A percentile compares a stretch with the other conserved stretches of the same genome.
Conservation (phyloP, 1,140 invertebrate genomes). For the Drosophila orena region DNA sequence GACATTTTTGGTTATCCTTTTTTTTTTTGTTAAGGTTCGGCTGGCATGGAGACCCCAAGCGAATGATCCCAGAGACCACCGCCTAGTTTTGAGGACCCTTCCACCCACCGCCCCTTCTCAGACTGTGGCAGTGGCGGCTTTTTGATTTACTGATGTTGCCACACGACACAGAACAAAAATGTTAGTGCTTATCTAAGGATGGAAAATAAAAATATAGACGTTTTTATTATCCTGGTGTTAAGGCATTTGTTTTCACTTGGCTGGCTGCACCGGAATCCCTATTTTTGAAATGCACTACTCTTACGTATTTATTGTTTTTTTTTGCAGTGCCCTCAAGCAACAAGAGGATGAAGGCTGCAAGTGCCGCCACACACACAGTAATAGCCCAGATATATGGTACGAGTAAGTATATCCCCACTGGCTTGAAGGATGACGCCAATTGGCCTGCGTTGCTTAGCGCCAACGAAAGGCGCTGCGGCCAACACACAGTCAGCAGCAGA, state of each 20-base stretch:
- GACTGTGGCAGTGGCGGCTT: conserved; percentile 50
- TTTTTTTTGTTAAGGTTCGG: background rate
- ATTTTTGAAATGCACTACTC: background rate
- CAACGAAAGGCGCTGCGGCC: conserved; percentile 40
- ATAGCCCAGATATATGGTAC: conserved; percentile 5
- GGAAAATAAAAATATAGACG: no score
- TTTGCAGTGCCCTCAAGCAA: conserved; percentile 16
- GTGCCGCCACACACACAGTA: conserved; percentile 42
- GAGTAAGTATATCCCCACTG: conserved; percentile 33
- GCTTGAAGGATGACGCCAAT: conserved; percentile 79
- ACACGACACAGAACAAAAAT: conserved; percentile 16
- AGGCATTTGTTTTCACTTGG: background rate
- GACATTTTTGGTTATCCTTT: conserved; percentile 32
- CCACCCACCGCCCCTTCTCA: background rate
- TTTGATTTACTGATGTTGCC: conserved; percentile 66
- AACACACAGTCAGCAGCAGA: conserved; percentile 38
- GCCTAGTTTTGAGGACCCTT: conserved; percentile 57
- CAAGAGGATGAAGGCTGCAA: conserved; percentile 53
- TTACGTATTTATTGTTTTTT: background rate
- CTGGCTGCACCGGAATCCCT: background rate
- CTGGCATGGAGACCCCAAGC: conserved; percentile 7
- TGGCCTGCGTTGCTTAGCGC: conserved; percentile 77
- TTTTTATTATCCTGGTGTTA: no score
- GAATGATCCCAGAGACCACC: conserved; percentile 54
- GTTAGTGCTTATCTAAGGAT: background rate